Evolutionary conservation across 2,888 invertebrate genomes (phyloP), one percentile per base, ranked within the genome.

Genomic region (Beris chalybata): DNA sequence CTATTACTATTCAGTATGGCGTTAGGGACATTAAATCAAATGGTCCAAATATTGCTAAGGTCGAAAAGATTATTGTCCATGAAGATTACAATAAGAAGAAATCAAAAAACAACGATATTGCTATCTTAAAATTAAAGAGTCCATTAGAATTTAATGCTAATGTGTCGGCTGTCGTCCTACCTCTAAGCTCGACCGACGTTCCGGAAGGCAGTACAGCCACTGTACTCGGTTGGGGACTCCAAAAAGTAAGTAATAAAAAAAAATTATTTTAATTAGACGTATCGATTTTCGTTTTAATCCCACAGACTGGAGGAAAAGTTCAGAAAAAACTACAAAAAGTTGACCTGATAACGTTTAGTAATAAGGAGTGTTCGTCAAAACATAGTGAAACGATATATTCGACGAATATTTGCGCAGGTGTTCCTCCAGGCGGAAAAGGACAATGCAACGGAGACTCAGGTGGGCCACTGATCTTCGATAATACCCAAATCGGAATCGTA

Each of bases 381-480:
- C 78, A 80, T 64, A 71, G 75, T 50, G 67, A 70, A 0, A 71
- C 73, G 59, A 74, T 78, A 32, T 75, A 78, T 65, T 38, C 65
- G 0, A 77, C 75, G n/a, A 79, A 82, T 68, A 73, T 83, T 43
- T 83, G 83, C 70, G 82, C 81, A 2, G 82, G 82, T 3, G 73
- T 81, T n/a, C 75, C 77, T 2, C 78, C 77, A 61, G 83, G 82
- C 11, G 82, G 82, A 5, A 80, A 76, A 70, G 83, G 83, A 2
- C 82, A 82, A 69, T 83, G 83, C 71, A 80, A 75, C 57, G 79
- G 80, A 4, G 79, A 80, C 67, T 82, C 82, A 1, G 82, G 82
- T 2, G 82, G 82, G 1, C 83, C 83, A 11, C 70, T 83, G n/a
- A 67, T 79, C 4, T 74, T 75, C 0, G 72, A 74, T 65, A 77